Evolutionary conservation across 2,888 invertebrate species (phyloP).

Genomic region (Ramazzottius varieornatus): DNA sequence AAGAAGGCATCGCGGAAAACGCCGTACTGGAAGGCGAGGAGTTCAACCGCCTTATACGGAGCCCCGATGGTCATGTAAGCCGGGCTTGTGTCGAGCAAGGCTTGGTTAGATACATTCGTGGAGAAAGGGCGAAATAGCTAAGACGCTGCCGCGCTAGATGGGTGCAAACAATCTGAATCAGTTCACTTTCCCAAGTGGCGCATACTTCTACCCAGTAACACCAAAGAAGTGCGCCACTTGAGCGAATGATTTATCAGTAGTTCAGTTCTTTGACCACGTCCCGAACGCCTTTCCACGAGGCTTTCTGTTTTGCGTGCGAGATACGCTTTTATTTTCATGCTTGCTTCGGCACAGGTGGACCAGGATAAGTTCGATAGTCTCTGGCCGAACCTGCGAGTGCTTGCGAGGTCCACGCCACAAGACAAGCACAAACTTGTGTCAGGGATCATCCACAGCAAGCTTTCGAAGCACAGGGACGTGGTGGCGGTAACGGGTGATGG

Average conservation of each 20-base stretch:
- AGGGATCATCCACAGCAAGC: constrained; percentile 28
- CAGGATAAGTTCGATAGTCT: constrained; percentile 19
- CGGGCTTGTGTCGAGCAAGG: too few relatives aligned
- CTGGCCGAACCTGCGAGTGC: constrained; percentile 27
- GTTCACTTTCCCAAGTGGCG: too few relatives aligned
- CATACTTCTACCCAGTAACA: too few relatives aligned
- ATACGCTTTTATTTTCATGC: background rate
- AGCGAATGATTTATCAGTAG: too few relatives aligned
- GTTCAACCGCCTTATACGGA: constrained; percentile 23
- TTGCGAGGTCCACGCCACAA: constrained; percentile 28
- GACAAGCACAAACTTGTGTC: constrained; percentile 29
- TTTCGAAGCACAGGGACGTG: constrained; percentile 17
- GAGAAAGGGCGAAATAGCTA: too few relatives aligned
- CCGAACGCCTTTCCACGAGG: too few relatives aligned
- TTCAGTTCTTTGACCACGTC: too few relatives aligned
- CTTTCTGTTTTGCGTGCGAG: too few relatives aligned
- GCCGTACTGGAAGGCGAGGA: constrained; percentile 25
- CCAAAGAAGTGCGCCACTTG: too few relatives aligned
- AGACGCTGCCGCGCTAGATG: too few relatives aligned
- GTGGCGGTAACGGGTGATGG: constrained; percentile 31
- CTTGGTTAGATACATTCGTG: too few relatives aligned
- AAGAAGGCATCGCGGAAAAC: constrained; percentile 20
- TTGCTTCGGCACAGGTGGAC: constrained; percentile 11
- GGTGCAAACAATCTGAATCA: too few relatives aligned
- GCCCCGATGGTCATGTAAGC: constrained; percentile 16